These are phyloP conservation scores for Cabera pusaria DNA, from an alignment of 2,888 invertebrate species.

Conservation along the genomic window DNA sequence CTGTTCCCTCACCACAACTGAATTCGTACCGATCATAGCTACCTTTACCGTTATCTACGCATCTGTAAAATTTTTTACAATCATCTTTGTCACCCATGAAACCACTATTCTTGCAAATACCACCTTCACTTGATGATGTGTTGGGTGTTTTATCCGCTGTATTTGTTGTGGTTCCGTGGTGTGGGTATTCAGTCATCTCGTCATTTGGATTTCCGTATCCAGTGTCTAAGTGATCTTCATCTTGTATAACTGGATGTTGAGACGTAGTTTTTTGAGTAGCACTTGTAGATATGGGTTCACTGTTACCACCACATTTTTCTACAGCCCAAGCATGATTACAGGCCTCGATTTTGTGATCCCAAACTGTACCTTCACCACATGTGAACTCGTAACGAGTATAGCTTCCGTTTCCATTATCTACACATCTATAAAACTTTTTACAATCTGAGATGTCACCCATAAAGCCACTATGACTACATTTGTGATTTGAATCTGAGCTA, in stretches of 20 bases:
- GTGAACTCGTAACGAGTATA: slow-evolving; percentile 87
- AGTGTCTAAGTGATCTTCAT: slow-evolving; percentile 26
- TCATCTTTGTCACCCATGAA: slow-evolving; percentile 81
- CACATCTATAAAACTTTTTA: slow-evolving; percentile 90
- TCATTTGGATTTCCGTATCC: slow-evolving; percentile 24
- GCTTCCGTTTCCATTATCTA: slow-evolving; percentile 82
- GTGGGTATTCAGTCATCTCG: slow-evolving; percentile 13
- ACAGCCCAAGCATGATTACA: slow-evolving; percentile 87
- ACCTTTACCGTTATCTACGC: slow-evolving; percentile 79
- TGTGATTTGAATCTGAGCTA: slow-evolving; percentile 21
- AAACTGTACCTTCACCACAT: slow-evolving; percentile 90
- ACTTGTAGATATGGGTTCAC: slow-evolving; percentile 12
- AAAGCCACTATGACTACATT: slow-evolving; percentile 81
- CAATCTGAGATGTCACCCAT: slow-evolving; percentile 87
- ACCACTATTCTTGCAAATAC: slow-evolving; percentile 18
- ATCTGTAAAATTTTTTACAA: slow-evolving; percentile 87
- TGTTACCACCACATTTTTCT: slow-evolving; percentile 51
- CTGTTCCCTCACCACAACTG: slow-evolving; percentile 83
- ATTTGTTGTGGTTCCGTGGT: slow-evolving; percentile 15
- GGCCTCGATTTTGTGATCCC: slow-evolving; percentile 86
- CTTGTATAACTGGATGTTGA: slow-evolving; percentile 25
- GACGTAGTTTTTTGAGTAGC: slow-evolving; percentile 15
- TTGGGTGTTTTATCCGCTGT: slow-evolving; percentile 6
- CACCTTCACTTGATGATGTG: slow-evolving; percentile 11
- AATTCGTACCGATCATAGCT: slow-evolving; percentile 80